phyloP scores from a whole-genome alignment of 2,888 invertebrate species.

The Phortica okadai region DNA sequence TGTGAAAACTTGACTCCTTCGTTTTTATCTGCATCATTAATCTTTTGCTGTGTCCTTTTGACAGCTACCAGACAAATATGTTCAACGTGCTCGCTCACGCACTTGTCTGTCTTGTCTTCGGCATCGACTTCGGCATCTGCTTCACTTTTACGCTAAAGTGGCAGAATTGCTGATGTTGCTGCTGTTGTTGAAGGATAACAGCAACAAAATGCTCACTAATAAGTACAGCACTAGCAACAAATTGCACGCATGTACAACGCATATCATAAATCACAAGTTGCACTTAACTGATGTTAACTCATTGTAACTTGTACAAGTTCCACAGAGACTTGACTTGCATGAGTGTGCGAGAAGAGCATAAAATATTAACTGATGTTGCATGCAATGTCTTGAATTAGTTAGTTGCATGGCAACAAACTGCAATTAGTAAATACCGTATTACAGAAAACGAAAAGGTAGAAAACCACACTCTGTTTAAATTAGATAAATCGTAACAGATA shows the following conservation, averaged over 20 bases:
- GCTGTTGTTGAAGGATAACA: not conserved
- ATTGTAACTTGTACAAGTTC: not conserved
- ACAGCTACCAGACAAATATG: conserved; percentile 19
- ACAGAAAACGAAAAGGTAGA: too few species aligned
- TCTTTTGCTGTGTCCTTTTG: conserved; percentile 9
- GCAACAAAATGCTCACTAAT: conserved; percentile 16
- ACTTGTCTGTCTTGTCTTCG: not conserved
- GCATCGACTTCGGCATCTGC: not conserved
- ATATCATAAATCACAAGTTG: conserved; percentile 23
- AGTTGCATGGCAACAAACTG: too few species aligned
- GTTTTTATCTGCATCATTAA: conserved; percentile 15
- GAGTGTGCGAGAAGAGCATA: not conserved
- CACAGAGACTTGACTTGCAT: not conserved
- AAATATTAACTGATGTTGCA: too few species aligned
- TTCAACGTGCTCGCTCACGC: not conserved
- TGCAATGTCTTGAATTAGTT: too few species aligned
- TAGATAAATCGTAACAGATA: too few species aligned
- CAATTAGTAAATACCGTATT: too few species aligned
- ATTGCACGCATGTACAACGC: conserved; percentile 12
- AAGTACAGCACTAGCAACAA: conserved; percentile 15
- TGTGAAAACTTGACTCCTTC: not conserved
- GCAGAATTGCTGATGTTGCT: not conserved
- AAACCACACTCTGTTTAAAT: too few species aligned
- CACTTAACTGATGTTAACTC: not conserved
- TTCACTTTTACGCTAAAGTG: not conserved